Percentiles rank a stretch among this genome's conserved stretches.
phyloP scores from a whole-genome alignment of 2,888 invertebrate species.

The Lepidochrysops patricia region DNA sequence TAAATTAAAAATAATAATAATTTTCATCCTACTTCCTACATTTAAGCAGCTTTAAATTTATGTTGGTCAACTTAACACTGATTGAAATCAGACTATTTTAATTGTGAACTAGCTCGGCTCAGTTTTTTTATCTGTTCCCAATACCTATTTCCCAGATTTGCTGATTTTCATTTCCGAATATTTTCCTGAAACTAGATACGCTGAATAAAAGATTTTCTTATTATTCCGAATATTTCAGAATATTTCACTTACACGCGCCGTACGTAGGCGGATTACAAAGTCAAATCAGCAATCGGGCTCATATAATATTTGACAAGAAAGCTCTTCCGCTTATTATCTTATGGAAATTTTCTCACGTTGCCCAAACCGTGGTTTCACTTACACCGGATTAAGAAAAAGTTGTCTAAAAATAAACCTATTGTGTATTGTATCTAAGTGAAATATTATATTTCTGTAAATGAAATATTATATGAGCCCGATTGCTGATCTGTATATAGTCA shows the following conservation, averaged over 20 bases:
- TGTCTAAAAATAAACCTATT: background rate
- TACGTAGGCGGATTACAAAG: background rate
- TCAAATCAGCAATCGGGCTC: constrained; percentile 6
- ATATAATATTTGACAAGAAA: constrained; percentile 17
- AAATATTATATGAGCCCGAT: constrained; percentile 10
- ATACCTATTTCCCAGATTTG: no score
- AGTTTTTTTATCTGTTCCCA: background rate
- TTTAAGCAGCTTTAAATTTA: no score
- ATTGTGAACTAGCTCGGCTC: no score
- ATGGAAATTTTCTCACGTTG: constrained; percentile 21
- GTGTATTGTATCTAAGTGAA: background rate
- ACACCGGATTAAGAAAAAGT: constrained; percentile 19
- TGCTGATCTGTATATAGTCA: background rate
- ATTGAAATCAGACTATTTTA: no score
- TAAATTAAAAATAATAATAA: no score
- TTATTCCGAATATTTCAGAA: background rate
- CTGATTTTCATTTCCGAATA: no score
- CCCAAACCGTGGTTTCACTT: constrained; percentile 22
- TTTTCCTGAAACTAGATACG: no score
- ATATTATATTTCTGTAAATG: no score
- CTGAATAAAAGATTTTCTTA: background rate
- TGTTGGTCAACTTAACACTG: no score
- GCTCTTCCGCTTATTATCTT: constrained; percentile 19
- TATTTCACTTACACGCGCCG: background rate
- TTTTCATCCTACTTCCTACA: background rate